Percentiles rank a stretch among this genome's conserved stretches.
Evolutionary conservation across 2,797 vertebrate genomes (phyloP).

Genomic region (Diplodus sargus): DNA sequence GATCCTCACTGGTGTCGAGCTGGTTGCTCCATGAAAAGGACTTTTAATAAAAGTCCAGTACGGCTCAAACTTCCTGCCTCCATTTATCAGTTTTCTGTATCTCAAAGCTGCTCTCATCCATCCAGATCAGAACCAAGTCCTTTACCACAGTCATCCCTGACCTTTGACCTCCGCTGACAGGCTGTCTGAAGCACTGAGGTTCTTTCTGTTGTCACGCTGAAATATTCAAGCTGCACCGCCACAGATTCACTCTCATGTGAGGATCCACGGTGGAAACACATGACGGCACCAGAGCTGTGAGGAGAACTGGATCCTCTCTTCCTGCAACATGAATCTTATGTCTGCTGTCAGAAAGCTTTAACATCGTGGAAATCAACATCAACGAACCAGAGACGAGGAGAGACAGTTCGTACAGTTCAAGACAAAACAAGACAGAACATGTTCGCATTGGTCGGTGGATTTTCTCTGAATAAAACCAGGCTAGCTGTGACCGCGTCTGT

Average conservation of each 20-base stretch:
- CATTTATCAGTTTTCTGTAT: background rate
- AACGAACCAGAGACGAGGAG: background rate
- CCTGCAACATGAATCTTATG: too few species aligned
- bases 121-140: background rate
- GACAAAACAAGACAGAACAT: too few species aligned
- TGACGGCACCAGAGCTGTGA: background rate
- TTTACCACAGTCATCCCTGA: slow-evolving; percentile 3
- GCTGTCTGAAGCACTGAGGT: background rate
- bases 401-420: too few species aligned
- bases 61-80: too few species aligned
- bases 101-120: background rate
- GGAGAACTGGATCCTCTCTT: background rate
- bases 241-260: background rate
- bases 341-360: background rate
- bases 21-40: too few species aligned
- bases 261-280: background rate
- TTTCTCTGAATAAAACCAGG: too few species aligned
- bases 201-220: slow-evolving; percentile 4
- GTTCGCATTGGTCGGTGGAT: too few species aligned
- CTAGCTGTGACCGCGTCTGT: too few species aligned
- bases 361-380: background rate
- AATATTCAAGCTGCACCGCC: background rate
- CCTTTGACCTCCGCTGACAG: slow-evolving; percentile 23
- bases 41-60: too few species aligned
- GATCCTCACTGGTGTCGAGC: too few species aligned